Base-by-base conservation (phyloP, 2,113 vertebrate species). In the Panurus biarmicus region DNA sequence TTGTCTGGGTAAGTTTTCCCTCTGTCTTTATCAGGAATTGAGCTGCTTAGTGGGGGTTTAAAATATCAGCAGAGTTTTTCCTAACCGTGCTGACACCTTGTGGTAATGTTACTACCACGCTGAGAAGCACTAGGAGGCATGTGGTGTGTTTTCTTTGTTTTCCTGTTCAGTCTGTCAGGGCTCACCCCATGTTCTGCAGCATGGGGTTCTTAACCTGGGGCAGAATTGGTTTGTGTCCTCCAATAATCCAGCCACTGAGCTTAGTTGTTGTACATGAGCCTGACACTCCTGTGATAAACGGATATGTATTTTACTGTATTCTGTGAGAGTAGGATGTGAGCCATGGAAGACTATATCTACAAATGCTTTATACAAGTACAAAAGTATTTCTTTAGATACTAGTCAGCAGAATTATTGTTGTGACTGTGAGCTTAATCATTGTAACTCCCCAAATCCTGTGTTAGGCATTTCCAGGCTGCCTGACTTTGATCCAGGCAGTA, bases 51-150 rank as follows among this genome's bases (percentile, higher is more conserved):
- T 35, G 5, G 22, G 7, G 8, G 18, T 76, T 82, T 91, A 62
- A 57, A 92, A 31, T 57, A 42, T 4, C 25, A 75, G 26, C 64
- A 40, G n/a, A 35, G 11, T 35, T 96, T 77, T 35, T 80, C 26
- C 53, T 81, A 94, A 58, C 79, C 64, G 10, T 62, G 91, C 94
- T 96, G 97, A 93, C 97, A 97, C 81, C 93, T n/a, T 96, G 97
- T 97, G 97, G 96, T 74, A 86, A 58, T 53, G 80, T 82, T 62
- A 71, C 72, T 83, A 71, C 42, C 72, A 47, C 3, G 47, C 6
- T 47, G 76, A 94, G 66, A 81, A 57, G 65, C 17, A n/a, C 35
- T 28, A 38, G 51, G 31, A 50, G 8, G 11, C 12, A 11, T 13
- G 31, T 23, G 56, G 12, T 53, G 5, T 61, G 15, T 48, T 88